Percentiles rank a stretch among this genome's conserved stretches.
These are phyloP conservation scores for Quadriops clusia DNA, from an alignment of 2,888 invertebrate genomes.

Conservation along the genomic window DNA sequence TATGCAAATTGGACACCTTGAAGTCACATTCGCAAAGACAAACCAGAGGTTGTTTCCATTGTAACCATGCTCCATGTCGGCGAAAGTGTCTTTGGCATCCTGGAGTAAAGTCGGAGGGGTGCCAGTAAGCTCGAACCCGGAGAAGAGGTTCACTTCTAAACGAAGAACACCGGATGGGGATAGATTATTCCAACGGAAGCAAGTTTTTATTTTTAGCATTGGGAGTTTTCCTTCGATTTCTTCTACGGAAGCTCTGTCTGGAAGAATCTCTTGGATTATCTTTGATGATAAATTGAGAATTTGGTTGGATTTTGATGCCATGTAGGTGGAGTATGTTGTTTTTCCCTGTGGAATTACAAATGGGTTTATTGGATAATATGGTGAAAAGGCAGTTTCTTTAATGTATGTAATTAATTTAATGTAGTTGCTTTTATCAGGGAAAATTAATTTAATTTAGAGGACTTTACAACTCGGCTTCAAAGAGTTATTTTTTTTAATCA, in stretches of 20 bases:
- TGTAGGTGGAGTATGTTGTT: constrained; percentile 51
- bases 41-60: constrained; percentile 53
- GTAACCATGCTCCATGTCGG: constrained; percentile 49
- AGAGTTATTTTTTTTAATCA: no score
- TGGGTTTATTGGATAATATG: no score
- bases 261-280: constrained; percentile 50
- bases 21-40: constrained; percentile 50
- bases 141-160: constrained; percentile 49
- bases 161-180: constrained; percentile 49
- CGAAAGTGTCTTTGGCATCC: constrained; percentile 45
- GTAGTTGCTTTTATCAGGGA: no score
- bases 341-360: constrained; percentile 45
- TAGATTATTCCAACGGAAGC: constrained; percentile 53
- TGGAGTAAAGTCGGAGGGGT: constrained; percentile 34
- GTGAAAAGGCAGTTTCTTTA: neutral
- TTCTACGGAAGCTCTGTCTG: constrained; percentile 50
- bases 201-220: constrained; percentile 50
- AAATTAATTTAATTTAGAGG: no score
- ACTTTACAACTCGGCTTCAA: no score
- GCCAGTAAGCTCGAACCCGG: constrained; percentile 49
- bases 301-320: constrained; percentile 44
- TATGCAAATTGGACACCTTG: constrained; percentile 49
- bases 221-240: constrained; percentile 54
- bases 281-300: constrained; percentile 50
- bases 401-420: no score